Base-by-base conservation (phyloP, 2,888 invertebrate species). In the Campoplex capitator region DNA sequence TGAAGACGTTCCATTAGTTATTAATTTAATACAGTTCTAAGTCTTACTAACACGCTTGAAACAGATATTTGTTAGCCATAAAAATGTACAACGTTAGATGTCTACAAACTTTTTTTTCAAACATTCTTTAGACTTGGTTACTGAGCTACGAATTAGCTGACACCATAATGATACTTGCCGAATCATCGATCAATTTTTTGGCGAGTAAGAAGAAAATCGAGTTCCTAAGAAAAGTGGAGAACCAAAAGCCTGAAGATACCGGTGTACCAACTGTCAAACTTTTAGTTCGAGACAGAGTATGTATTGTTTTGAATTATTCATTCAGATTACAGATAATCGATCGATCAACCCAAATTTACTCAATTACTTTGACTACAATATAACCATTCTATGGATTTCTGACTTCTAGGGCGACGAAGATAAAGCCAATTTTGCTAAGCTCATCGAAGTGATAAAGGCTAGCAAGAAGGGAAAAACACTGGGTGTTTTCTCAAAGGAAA, bases 151-250 rank as follows among this genome's bases (percentile, higher is more conserved):
- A 99, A 94, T 95, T 99, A 77, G 97, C 98, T 0, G 99, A 99
- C 93, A 99, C 99, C 0, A 97, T 99, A 81, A 98, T 98, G 95
- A 97, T 99, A 9, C 96, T 99, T 88, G 97, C 98, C 62, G 97
- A 98, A 90, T 96, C 97, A 68, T 96, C 96, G 58, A 97, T 99
- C 88, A 97, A 97, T 93, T 98, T 99, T 92, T 95, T 99, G 84
- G 98, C 99, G 1, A 99, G 99, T 93, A 99, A 99, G 95, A 99
- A 99, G 95, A 99, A 99, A 95, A 98, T 99, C 88, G 99, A 99
- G 92, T 99, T 99, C 95, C 95, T 99, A 76, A 97, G 98, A 91
- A 98, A 98, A 94, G 97, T 98, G 67, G 98, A 98, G 94, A 97
- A 96, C 92, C 96, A 96, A 32, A 98, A 97, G 94, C 74, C 89